phyloP scores from a whole-genome alignment of 1,140 invertebrate genomes.

The Formica selysi region DNA sequence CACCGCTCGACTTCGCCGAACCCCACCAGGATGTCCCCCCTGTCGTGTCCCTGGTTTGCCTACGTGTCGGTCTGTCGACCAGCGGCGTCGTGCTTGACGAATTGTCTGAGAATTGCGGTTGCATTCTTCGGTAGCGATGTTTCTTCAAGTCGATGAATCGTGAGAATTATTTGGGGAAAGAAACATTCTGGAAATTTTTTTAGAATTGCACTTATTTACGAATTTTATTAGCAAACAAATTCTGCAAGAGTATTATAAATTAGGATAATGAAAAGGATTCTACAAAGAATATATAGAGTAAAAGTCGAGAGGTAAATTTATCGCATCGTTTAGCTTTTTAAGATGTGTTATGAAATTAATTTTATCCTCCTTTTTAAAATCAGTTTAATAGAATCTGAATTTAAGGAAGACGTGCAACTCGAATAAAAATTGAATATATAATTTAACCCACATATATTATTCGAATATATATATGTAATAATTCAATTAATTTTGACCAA shows the following conservation, averaged over 20 bases:
- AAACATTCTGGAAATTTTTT: background rate
- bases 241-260: constrained; percentile 7
- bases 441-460: background rate
- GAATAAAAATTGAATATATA: background rate
- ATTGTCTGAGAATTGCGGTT: constrained; percentile 9
- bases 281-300: background rate
- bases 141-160: background rate
- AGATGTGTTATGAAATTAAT: background rate
- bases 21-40: constrained; percentile 59
- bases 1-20: constrained; percentile 52
- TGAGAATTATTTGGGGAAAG: background rate
- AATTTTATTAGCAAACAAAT: background rate
- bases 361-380: constrained; percentile 8
- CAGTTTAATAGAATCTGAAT: background rate
- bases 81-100: constrained; percentile 42
- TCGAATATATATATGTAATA: background rate
- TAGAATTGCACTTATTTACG: background rate
- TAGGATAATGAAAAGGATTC: background rate
- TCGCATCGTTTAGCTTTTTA: background rate
- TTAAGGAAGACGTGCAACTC: background rate
- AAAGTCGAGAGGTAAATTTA: background rate
- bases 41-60: constrained; percentile 33
- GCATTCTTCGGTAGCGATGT: background rate
- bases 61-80: constrained; percentile 47
- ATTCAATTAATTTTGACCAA: background rate